Evolutionary conservation across 2,797 vertebrate genomes (phyloP).

Genomic region (Poeciliopsis gracilis): DNA sequence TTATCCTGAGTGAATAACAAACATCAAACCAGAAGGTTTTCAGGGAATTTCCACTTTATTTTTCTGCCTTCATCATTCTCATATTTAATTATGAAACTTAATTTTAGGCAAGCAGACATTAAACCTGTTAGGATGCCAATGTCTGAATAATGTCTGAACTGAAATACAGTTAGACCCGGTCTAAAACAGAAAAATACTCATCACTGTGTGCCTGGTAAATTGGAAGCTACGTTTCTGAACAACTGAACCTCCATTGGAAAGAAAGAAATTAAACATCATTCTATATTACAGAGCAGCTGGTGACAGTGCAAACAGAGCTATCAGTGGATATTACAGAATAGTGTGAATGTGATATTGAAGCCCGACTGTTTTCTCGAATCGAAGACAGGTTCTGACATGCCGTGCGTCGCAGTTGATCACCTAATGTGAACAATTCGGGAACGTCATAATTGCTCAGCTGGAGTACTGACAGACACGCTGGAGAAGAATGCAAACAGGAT

Average conservation of each 20-base stretch:
- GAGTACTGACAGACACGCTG: slow-evolving; percentile 66
- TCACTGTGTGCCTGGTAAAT: neutral
- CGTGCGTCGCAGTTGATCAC: slow-evolving; percentile 62
- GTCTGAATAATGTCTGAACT: neutral
- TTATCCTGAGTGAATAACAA: slow-evolving; percentile 26
- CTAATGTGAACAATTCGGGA: slow-evolving; percentile 65
- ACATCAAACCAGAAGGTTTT: neutral
- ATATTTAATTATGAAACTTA: neutral
- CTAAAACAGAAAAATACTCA: neutral
- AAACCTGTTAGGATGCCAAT: neutral
- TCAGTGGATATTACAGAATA: slow-evolving; percentile 23
- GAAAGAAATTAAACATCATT: slow-evolving; percentile 35
- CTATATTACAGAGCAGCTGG: neutral
- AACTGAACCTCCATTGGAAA: slow-evolving; percentile 48
- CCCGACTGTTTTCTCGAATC: slow-evolving; percentile 6
- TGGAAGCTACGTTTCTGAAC: neutral
- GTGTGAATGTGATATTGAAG: slow-evolving; percentile 17
- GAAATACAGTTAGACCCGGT: no score
- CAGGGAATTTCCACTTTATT: slow-evolving; percentile 20
- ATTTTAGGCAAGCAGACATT: neutral
- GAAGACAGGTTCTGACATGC: slow-evolving; percentile 51
- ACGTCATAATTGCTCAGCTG: slow-evolving; percentile 71
- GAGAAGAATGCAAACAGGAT: slow-evolving; percentile 72
- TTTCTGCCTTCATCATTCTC: neutral
- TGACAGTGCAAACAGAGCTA: slow-evolving; percentile 32